Conservation (phyloP, 2,113 vertebrate genomes). For the Nycticryphes semicollaris region DNA sequence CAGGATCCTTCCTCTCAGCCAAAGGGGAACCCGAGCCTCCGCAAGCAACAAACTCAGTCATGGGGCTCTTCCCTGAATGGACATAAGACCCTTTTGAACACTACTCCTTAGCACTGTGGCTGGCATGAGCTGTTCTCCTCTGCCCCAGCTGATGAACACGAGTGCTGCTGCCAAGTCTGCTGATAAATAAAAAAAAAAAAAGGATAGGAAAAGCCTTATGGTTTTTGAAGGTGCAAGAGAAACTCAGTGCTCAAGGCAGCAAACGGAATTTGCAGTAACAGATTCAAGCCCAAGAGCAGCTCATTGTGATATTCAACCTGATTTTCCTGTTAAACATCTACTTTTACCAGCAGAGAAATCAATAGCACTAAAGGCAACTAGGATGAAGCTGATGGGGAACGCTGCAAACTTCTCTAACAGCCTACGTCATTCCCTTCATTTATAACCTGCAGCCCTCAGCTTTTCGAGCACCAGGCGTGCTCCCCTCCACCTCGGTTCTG, state of each 20-base stretch:
- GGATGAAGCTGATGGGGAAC: neutral
- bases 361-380: neutral
- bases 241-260: neutral
- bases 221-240: neutral
- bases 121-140: neutral
- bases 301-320: neutral
- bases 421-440: neutral
- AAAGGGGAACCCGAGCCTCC: neutral
- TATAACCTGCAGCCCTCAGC: neutral
- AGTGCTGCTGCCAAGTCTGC: neutral
- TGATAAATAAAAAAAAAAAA: neutral
- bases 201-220: neutral
- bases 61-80: neutral
- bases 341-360: neutral
- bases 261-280: neutral
- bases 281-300: neutral
- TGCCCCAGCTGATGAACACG: neutral
- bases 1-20: neutral
- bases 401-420: neutral
- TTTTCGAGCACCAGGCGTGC: neutral
- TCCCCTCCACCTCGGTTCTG: neutral
- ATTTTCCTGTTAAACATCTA: neutral
- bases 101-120: neutral
- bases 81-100: neutral
- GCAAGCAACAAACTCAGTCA: rapidly evolving